Evolutionary conservation across 2,888 invertebrate species (phyloP), one percentile per base, ranked within the genome.

Genomic region (Coremacera marginata): DNA sequence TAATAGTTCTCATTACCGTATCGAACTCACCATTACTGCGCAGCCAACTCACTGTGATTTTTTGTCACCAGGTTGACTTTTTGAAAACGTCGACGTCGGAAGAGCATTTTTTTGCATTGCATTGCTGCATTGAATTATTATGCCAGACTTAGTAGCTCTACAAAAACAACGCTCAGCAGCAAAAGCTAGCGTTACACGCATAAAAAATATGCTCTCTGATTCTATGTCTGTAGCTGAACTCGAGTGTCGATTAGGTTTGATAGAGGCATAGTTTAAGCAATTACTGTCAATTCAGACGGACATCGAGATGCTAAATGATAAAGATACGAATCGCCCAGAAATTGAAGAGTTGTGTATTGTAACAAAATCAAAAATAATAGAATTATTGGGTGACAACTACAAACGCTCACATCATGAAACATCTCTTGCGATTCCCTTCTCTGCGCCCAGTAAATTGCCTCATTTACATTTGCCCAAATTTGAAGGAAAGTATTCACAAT

Each of bases 181-280:
- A 4, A 31, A 31, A 31, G 31, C 31, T 31, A 31, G n/a, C n/a
- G n/a, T n/a, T n/a, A n/a, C 3, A 31, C 31, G 31, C 31, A 31
- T 31, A 31, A 31, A 31, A 31, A 31, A 31, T 31, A 31, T 31
- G 31, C 31, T 31, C 31, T 31, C 31, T 31, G 31, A 31, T 3
- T 4, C 31, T 31, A 31, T 31, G 31, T 31, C 31, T 31, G 31
- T 31, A 3, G 31, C 31, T 4, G 75, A 75, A 49, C 27, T 75
- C 3, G 75, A 75, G 37, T 75, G 75, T 16, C 37, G 75, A 19
- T 67, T 75, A 31, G 34, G 63, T 8, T 68, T 75, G 37, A n/a
- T 75, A 19, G 75, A 75, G 70, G 75, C 75, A 44, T 75, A 75
- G 22, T 75, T 75, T 31, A 75, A 75, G 22, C 75, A 75, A 75